These are phyloP conservation scores for Notodonta dromedarius DNA, from an alignment of 2,888 invertebrate genomes.

Conservation along the genomic window DNA sequence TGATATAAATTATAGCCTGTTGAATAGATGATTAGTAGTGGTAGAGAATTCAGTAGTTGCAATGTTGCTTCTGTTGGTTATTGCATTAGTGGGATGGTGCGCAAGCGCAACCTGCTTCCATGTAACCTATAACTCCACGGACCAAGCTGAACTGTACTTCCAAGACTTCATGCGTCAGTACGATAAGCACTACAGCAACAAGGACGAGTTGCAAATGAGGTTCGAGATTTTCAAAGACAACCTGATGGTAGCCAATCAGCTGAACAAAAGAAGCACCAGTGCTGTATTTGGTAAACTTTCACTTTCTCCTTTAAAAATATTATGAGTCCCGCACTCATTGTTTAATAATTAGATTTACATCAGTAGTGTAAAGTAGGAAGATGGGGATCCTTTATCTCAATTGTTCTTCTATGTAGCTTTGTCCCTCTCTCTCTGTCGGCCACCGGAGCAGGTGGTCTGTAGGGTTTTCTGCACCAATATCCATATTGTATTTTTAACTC, in stretches of 20 bases:
- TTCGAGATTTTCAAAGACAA: constrained; percentile 1
- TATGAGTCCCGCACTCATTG: no score
- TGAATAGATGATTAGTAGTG: not conserved
- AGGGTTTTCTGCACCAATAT: no score
- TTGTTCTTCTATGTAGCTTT: no score
- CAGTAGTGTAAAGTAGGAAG: no score
- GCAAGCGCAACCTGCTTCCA: not conserved
- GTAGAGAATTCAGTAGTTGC: not conserved
- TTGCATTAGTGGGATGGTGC: not conserved
- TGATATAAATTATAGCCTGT: not conserved
- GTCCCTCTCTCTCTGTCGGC: no score
- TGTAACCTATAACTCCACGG: not conserved
- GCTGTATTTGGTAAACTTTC: not conserved
- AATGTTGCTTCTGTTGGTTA: constrained; percentile 1
- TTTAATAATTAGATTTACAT: no score
- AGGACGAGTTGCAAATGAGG: not conserved
- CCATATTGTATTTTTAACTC: no score
- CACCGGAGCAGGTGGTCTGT: no score
- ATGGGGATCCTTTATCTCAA: no score
- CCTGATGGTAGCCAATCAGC: not conserved
- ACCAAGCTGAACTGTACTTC: not conserved
- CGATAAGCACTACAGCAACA: not conserved
- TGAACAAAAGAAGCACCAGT: not conserved
- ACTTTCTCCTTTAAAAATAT: no score
- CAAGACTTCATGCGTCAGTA: not conserved